Base-by-base conservation (phyloP, 53 echinoderm and acorn worm genomes). In the Paracentrotus lividus region DNA sequence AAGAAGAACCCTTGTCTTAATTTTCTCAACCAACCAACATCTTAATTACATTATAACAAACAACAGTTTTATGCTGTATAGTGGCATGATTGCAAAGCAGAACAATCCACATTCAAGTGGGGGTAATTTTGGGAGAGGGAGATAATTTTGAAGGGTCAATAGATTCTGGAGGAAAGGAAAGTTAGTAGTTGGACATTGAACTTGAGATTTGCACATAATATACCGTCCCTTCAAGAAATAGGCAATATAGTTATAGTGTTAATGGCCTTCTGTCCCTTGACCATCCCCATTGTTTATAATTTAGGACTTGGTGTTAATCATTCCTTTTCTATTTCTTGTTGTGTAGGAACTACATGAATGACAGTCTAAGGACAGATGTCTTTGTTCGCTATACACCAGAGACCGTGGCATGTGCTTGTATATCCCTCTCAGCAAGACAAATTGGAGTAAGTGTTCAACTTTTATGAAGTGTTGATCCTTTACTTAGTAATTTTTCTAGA, bases 261-360 rank as follows among this genome's bases (percentile, higher is more conserved):
- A n/a, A n/a, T n/a, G n/a, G n/a, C n/a, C n/a, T n/a, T n/a, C n/a
- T n/a, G n/a, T n/a, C n/a, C n/a, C n/a, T n/a, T n/a, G n/a, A n/a
- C n/a, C n/a, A n/a, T n/a, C n/a, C n/a, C 36, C 36, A 72, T 40
- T 72, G 36, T 72, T 72, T 2, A 4, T 69, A 20, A 21, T n/a
- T n/a, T n/a, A 40, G 36, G 40, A 31, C 3, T 72, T 36, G 0
- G 21, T 72, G 14, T 6, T 18, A 40, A 72, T 72, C 18, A 10
- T 34, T 38, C 5, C 40, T 16, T 36, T 1, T 36, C 72, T 72
- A 20, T 56, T 55, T 88, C 53, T 78, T 42, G 49, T 42, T 47
- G 68, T 77, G n/a, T 91, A 99, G 99, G 99, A 99, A 99, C 77
- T 99, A 99, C 95, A 99, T 99, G 99, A 99, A 99, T 61, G 99